Percentiles rank a stretch among this genome's conserved stretches.
phyloP scores from a whole-genome alignment of 2,113 vertebrate genomes.

The Upupa epops region DNA sequence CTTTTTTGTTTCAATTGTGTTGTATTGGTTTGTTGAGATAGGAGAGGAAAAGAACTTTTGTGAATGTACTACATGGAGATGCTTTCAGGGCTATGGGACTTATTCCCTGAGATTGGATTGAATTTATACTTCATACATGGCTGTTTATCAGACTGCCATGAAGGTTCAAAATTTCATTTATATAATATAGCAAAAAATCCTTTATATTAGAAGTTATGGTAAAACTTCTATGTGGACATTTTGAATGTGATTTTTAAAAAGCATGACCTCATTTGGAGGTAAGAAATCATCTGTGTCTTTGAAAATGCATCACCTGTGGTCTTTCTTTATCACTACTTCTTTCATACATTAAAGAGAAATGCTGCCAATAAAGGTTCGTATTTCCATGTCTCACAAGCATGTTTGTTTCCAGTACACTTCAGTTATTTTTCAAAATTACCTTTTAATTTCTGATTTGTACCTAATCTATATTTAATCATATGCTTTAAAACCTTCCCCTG shows the following conservation, averaged over 20 bases:
- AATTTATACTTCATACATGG: background rate
- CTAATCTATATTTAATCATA: conserved; percentile 4
- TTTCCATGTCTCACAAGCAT: background rate
- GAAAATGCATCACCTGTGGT: background rate
- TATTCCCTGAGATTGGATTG: background rate
- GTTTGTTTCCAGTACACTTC: background rate
- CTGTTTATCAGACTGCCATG: background rate
- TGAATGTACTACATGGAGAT: background rate
- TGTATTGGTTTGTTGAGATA: background rate
- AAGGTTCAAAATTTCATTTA: background rate
- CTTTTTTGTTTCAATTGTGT: background rate
- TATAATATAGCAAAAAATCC: background rate
- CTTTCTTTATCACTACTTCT: background rate
- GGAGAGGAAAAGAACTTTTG: background rate
- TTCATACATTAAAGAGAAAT: background rate
- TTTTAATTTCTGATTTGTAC: background rate
- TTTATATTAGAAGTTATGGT: background rate
- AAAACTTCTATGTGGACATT: background rate
- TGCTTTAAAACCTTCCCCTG: background rate
- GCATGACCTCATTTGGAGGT: background rate
- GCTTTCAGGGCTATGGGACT: background rate
- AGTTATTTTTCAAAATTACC: background rate
- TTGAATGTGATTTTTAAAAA: background rate
- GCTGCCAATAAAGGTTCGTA: background rate
- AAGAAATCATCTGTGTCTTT: background rate